Evolutionary conservation across 2,113 vertebrate genomes (phyloP).

Genomic region (Ictalurus furcatus): DNA sequence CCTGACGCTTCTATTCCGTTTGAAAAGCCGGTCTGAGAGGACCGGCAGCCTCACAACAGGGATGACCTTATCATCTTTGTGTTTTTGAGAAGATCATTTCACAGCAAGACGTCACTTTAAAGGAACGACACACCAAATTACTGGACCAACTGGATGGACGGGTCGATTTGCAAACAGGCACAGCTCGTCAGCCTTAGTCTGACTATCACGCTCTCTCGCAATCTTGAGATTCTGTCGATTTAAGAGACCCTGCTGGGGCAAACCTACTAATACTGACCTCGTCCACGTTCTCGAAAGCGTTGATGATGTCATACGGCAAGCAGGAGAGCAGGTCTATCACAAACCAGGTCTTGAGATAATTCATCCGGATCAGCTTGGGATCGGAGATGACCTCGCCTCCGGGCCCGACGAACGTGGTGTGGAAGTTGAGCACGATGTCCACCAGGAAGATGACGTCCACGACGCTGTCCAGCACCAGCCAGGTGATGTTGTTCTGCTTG

Average conservation of each 20-base stretch:
- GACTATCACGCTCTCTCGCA: background rate
- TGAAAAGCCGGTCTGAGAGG: background rate
- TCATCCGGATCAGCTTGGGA: slow-evolving; percentile 96
- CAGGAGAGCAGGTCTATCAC: slow-evolving; percentile 97
- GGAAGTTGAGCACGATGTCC: slow-evolving; percentile 97
- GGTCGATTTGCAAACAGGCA: background rate
- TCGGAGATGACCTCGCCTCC: slow-evolving; percentile 98
- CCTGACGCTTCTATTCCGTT: background rate
- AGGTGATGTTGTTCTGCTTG: slow-evolving; percentile 96
- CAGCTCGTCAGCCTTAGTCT: background rate
- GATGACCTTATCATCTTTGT: background rate
- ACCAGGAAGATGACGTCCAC: slow-evolving; percentile 97
- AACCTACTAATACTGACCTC: slow-evolving; percentile 77
- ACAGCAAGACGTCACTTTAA: background rate
- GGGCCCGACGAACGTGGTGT: slow-evolving; percentile 95
- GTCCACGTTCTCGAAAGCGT: slow-evolving; percentile 98
- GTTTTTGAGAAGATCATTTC: slow-evolving; percentile 12
- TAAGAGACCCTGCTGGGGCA: background rate
- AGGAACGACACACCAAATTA: background rate
- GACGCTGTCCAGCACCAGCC: slow-evolving; percentile 97
- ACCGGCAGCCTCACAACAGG: background rate
- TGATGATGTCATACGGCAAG: slow-evolving; percentile 99
- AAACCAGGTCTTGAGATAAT: slow-evolving; percentile 99
- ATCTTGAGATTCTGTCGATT: background rate
- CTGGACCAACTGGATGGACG: background rate